Conservation (phyloP, 2,888 invertebrate species). For the Chirona hameri region DNA sequence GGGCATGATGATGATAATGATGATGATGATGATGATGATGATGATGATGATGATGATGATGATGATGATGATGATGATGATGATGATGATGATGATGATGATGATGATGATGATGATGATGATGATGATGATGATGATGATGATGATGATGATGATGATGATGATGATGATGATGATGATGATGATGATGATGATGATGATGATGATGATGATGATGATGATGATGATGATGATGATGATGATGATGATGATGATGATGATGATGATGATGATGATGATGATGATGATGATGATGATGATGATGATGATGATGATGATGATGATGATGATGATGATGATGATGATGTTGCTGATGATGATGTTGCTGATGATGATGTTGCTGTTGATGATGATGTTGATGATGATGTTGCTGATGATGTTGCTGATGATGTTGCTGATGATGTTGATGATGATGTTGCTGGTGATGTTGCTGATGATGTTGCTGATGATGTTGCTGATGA, state of each 20-base stretch:
- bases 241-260: conserved; percentile 22
- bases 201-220: conserved; percentile 22
- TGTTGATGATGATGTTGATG: too few species aligned
- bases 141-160: conserved; percentile 22
- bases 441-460: too few species aligned
- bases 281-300: conserved; percentile 22
- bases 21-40: conserved; percentile 5
- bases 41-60: conserved; percentile 22
- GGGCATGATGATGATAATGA: too few species aligned
- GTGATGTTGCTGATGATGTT: too few species aligned
- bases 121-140: conserved; percentile 22
- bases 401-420: too few species aligned
- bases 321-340: too few species aligned
- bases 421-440: too few species aligned
- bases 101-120: conserved; percentile 22
- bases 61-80: conserved; percentile 22
- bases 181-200: conserved; percentile 22
- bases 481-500: too few species aligned
- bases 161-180: conserved; percentile 22
- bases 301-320: conserved; percentile 22
- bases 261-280: conserved; percentile 22
- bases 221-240: conserved; percentile 22
- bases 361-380: too few species aligned
- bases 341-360: too few species aligned
- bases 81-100: conserved; percentile 22